A percentile compares a stretch with the other conserved stretches of the same genome.
These are phyloP conservation scores for Brenthis hecate DNA, from an alignment of 2,888 invertebrate species.

Conservation along the genomic window DNA sequence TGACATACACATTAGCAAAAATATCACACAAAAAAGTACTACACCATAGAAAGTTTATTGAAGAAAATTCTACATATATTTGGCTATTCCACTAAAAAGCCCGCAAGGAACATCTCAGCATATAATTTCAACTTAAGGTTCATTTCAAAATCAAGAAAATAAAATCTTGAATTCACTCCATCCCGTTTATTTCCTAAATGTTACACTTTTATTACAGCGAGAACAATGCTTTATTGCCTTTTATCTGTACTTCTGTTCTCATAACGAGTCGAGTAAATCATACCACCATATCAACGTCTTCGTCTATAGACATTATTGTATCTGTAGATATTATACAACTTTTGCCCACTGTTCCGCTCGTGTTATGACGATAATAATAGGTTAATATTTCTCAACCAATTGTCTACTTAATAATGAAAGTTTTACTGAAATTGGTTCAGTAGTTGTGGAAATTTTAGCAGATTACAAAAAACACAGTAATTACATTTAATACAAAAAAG, in stretches of 20 bases:
- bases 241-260: conserved; percentile 32
- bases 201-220: conserved; percentile 39
- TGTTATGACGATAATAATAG: no score
- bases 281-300: conserved; percentile 11
- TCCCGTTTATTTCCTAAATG: conserved; percentile 39
- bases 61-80: background rate
- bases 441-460: no score
- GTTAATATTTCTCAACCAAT: no score
- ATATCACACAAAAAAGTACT: no score
- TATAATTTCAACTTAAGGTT: conserved; percentile 25
- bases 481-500: no score
- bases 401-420: no score
- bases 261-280: conserved; percentile 26
- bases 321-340: background rate
- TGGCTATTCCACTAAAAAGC: conserved; percentile 15
- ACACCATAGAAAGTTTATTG: no score
- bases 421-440: no score
- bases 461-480: no score
- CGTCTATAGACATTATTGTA: background rate
- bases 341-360: no score
- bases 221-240: conserved; percentile 39
- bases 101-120: conserved; percentile 30
- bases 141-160: conserved; percentile 31
- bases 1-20: no score
- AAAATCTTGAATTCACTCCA: conserved; percentile 35